Evolutionary conservation across 37 sponge, comb jelly and placozoan genomes (phyloP).

Genomic region (Diacarnus erythraeanus): DNA sequence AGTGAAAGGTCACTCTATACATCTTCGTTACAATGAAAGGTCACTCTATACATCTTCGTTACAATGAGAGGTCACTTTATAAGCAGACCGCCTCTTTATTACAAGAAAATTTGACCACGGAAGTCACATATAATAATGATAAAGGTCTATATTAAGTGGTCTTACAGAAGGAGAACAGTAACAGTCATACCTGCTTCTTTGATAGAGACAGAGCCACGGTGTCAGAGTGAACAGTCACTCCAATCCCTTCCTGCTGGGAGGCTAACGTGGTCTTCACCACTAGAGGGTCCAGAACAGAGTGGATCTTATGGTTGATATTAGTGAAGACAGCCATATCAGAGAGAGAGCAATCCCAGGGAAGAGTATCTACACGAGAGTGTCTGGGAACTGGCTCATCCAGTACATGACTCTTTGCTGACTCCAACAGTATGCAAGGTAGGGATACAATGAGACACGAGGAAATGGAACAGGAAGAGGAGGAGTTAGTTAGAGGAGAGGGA

Average conservation of each 20-base stretch:
- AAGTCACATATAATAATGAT: too few relatives aligned
- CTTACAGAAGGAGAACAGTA: too few relatives aligned
- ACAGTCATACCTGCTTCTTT: slow-evolving; percentile 48
- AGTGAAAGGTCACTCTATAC: too few relatives aligned
- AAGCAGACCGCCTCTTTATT: too few relatives aligned
- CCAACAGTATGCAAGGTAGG: slow-evolving; percentile 29
- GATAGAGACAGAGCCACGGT: slow-evolving; percentile 25
- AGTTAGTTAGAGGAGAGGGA: neutral
- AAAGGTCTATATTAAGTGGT: too few relatives aligned
- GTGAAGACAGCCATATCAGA: slow-evolving; percentile 22
- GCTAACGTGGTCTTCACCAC: slow-evolving; percentile 49
- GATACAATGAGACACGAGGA: slow-evolving; percentile 26
- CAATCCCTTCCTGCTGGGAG: slow-evolving; percentile 41
- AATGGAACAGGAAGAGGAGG: neutral
- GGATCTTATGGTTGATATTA: neutral
- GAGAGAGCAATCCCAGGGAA: slow-evolving; percentile 61
- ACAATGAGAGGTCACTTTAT: too few relatives aligned
- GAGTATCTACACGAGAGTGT: slow-evolving; percentile 14
- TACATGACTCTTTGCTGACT: slow-evolving; percentile 34
- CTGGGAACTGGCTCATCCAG: slow-evolving; percentile 55
- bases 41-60: too few relatives aligned
- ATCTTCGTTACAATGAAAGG: too few relatives aligned
- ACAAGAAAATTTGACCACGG: too few relatives aligned
- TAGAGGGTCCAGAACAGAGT: slow-evolving; percentile 40
- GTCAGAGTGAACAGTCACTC: slow-evolving; percentile 32